Percentiles rank a stretch among this genome's conserved stretches.
Conservation (phyloP, 2,113 vertebrate species). For the Chascanopsetta lugubris region DNA sequence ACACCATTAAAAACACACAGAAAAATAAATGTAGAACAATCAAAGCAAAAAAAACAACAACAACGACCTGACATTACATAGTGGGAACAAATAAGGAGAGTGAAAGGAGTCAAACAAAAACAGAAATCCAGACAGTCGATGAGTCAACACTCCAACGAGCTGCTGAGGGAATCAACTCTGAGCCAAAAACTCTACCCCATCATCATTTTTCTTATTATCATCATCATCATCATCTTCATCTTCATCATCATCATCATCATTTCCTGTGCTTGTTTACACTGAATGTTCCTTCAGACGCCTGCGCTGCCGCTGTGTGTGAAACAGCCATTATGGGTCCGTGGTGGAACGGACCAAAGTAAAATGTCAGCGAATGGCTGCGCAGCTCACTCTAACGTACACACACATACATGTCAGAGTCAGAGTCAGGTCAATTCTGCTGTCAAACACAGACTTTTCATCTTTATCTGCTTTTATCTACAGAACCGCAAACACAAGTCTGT, state of each 20-base stretch:
- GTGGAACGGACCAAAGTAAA: slow-evolving; percentile 17
- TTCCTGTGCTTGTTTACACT: slow-evolving; percentile 77
- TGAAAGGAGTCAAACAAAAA: background rate
- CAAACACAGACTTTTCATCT: slow-evolving; percentile 10
- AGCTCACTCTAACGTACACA: too few species aligned
- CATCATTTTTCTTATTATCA: slow-evolving; percentile 25
- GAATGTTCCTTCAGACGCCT: slow-evolving; percentile 24
- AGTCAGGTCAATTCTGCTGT: slow-evolving; percentile 25
- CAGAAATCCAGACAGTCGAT: background rate
- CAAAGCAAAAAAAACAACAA: background rate
- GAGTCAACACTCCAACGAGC: slow-evolving; percentile 30
- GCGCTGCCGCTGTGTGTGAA: slow-evolving; percentile 17
- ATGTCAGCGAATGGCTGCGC: slow-evolving; percentile 20
- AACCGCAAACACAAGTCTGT: background rate
- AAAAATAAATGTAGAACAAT: too few species aligned
- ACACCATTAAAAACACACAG: too few species aligned
- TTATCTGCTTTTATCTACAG: slow-evolving; percentile 4
- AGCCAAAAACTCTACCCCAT: slow-evolving; percentile 24
- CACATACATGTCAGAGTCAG: background rate
- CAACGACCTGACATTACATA: too few species aligned
- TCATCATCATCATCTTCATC: slow-evolving; percentile 19
- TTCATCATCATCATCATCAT: slow-evolving; percentile 51
- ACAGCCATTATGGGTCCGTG: slow-evolving; percentile 24
- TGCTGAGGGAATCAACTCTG: slow-evolving; percentile 13
- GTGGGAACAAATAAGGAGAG: too few species aligned